phyloP scores from a whole-genome alignment of 2,888 invertebrate genomes.

The Cryptophagus acutangulus region DNA sequence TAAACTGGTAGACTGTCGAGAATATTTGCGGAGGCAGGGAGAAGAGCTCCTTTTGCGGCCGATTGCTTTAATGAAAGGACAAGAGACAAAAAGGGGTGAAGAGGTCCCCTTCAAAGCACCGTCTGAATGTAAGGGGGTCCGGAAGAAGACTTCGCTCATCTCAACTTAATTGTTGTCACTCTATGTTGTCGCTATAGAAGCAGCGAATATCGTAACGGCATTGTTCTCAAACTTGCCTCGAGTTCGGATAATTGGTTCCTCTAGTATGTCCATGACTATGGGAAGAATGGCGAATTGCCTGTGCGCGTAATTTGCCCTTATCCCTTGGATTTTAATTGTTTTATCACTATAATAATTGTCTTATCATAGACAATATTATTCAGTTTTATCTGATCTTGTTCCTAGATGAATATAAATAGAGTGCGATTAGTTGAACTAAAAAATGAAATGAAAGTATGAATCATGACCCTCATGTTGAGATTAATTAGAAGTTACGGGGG shows the following conservation, averaged over 20 bases:
- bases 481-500: slow-evolving; percentile 12
- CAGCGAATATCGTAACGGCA: slow-evolving; percentile 8
- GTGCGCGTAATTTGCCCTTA: no score
- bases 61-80: slow-evolving; percentile 16
- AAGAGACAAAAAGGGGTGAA: slow-evolving; percentile 8
- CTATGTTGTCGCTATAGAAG: slow-evolving; percentile 1
- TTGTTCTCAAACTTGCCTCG: slow-evolving; percentile 15
- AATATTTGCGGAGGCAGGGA: neutral
- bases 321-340: no score
- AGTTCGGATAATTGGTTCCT: slow-evolving; percentile 20
- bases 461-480: slow-evolving; percentile 11
- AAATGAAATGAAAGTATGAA: slow-evolving; percentile 6
- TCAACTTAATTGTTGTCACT: slow-evolving; percentile 23
- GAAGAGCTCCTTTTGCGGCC: slow-evolving; percentile 11
- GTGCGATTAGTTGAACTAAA: no score
- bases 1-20: no score
- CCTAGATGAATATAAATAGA: no score
- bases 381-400: no score
- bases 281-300: no score
- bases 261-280: neutral
- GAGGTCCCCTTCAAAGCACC: slow-evolving; percentile 12
- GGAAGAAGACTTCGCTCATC: no score
- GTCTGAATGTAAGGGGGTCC: no score
- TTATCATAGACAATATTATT: no score
- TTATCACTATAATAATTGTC: no score